These are phyloP conservation scores for Amphipoea lucens DNA, from an alignment of 2,888 invertebrate species.

Conservation along the genomic window DNA sequence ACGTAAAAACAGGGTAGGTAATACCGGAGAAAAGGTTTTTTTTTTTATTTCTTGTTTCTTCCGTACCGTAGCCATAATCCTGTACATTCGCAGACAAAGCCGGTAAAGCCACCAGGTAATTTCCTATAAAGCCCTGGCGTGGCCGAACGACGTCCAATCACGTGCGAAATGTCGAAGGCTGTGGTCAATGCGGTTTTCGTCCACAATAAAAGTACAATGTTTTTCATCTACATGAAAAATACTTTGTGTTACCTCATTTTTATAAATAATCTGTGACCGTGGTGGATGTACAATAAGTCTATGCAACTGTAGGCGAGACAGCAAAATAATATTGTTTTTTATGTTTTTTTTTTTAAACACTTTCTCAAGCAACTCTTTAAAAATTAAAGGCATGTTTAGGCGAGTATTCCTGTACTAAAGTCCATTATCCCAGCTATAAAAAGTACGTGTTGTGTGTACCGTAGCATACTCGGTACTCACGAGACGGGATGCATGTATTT, in stretches of 20 bases:
- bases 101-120: constrained; percentile 59
- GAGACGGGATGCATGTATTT: constrained; percentile 41
- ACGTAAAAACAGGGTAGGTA: neutral
- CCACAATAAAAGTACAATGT: constrained; percentile 16
- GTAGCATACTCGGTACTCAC: constrained; percentile 1
- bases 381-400: constrained; percentile 6
- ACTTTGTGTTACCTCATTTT: neutral
- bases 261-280: neutral
- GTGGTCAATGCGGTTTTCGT: constrained; percentile 74
- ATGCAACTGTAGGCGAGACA: neutral
- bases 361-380: constrained; percentile 3
- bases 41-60: constrained; percentile 26
- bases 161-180: constrained; percentile 73
- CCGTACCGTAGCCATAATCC: constrained; percentile 26
- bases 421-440: constrained; percentile 10
- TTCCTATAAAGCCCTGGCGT: constrained; percentile 56
- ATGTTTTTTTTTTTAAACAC: neutral
- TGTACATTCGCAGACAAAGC: constrained; percentile 37
- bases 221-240: constrained; percentile 27
- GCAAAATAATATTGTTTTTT: too few relatives aligned
- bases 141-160: constrained; percentile 70
- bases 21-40: neutral
- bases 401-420: constrained; percentile 8
- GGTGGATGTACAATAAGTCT: neutral
- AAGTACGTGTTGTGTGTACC: constrained; percentile 16